These are phyloP conservation scores for Intellagama lesueurii DNA, from an alignment of 2,797 vertebrate genomes.

Conservation along the genomic window DNA sequence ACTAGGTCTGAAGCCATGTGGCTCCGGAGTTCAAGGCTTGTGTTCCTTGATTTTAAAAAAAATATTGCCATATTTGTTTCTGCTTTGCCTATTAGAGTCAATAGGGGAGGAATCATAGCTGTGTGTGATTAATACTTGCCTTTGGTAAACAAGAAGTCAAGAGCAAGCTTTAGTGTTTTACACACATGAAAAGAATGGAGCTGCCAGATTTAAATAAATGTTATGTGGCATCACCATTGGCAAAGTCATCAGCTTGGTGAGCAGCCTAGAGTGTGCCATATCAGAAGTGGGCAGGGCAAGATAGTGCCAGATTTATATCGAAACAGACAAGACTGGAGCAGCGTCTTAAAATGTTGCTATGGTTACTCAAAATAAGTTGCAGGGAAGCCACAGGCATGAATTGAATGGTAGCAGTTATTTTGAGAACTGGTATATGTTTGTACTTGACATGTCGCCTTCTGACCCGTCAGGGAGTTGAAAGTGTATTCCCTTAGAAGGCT, in stretches of 20 bases:
- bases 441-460: not conserved
- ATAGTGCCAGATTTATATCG: not conserved
- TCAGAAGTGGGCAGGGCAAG: not conserved
- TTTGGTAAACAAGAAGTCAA: not conserved
- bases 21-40: not conserved
- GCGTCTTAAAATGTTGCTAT: not conserved
- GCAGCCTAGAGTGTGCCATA: not conserved
- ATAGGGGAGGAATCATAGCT: not conserved
- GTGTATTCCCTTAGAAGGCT: not conserved
- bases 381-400: not conserved
- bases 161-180: not conserved
- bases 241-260: not conserved
- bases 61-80: not conserved
- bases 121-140: not conserved
- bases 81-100: not conserved
- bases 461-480: not conserved
- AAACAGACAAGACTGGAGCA: not conserved
- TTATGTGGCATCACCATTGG: not conserved
- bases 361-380: not conserved
- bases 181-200: not conserved
- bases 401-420: not conserved
- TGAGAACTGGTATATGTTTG: not conserved
- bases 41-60: no score
- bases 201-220: not conserved
- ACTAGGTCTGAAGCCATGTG: not conserved